Conservation (phyloP, 1,140 invertebrate species). For the Megalonaias nervosa region DNA sequence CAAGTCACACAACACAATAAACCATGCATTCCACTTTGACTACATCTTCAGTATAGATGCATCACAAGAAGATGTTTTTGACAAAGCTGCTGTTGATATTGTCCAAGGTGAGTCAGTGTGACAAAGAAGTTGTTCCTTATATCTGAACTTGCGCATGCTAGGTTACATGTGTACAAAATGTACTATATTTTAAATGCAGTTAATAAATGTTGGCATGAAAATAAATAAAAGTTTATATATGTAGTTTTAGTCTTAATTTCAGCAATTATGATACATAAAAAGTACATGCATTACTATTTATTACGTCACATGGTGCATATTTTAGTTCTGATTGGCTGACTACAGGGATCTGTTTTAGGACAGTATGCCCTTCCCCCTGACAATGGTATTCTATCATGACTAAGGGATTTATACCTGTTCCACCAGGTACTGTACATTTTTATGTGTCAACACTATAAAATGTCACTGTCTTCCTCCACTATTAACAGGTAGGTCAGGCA, state of each 20-base stretch:
- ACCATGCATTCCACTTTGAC: slow-evolving; percentile 65
- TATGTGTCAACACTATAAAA: too few species aligned
- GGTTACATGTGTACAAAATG: background rate
- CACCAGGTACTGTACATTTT: too few species aligned
- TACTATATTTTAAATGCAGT: background rate
- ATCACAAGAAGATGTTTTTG: slow-evolving; percentile 64
- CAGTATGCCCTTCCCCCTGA: too few species aligned
- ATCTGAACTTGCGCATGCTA: too few species aligned
- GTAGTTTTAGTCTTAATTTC: background rate
- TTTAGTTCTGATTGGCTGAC: too few species aligned
- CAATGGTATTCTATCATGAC: too few species aligned
- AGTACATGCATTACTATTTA: background rate
- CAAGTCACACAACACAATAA: slow-evolving; percentile 42
- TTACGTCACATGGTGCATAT: background rate
- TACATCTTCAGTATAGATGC: slow-evolving; percentile 56
- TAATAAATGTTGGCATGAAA: background rate
- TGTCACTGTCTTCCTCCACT: too few species aligned
- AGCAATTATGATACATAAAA: background rate
- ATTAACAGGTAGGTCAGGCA: too few species aligned
- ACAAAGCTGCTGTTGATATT: slow-evolving; percentile 60
- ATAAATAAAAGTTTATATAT: background rate
- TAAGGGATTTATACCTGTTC: too few species aligned
- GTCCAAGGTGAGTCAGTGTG: slow-evolving; percentile 51
- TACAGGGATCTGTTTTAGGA: too few species aligned
- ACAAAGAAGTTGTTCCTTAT: background rate